These are phyloP conservation scores for Aplysina aerophoba DNA, from an alignment of 37 sponge, comb jelly and placozoan genomes.

Conservation along the genomic window DNA sequence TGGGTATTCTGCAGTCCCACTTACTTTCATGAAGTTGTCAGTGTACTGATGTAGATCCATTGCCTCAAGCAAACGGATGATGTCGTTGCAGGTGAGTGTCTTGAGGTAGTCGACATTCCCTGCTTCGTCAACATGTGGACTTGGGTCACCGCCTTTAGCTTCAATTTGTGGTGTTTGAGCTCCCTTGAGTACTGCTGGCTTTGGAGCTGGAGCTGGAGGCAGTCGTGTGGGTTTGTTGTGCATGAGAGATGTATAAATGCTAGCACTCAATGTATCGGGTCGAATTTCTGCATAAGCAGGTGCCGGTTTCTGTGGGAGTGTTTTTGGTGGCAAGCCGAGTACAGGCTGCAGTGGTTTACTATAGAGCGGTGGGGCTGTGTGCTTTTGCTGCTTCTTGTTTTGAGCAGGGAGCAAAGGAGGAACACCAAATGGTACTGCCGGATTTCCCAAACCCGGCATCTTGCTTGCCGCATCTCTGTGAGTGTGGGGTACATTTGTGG, in stretches of 20 bases:
- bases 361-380: no score
- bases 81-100: background rate
- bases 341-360: background rate
- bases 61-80: background rate
- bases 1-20: background rate
- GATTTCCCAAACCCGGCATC: no score
- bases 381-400: no score
- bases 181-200: background rate
- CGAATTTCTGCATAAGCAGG: background rate
- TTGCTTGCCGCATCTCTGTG: no score
- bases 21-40: constrained; percentile 13
- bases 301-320: background rate
- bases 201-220: background rate
- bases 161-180: background rate
- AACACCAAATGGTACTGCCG: no score
- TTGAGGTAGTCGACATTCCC: constrained; percentile 5
- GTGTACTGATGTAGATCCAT: constrained; percentile 14
- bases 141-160: background rate
- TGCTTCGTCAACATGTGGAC: background rate
- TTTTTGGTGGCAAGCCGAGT: background rate
- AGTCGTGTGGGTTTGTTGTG: background rate
- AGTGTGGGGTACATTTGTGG: no score
- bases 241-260: no score
- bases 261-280: background rate
- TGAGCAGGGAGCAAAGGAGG: no score